phyloP scores from a whole-genome alignment of 2,113 vertebrate species.

The Philantomba maxwellii region DNA sequence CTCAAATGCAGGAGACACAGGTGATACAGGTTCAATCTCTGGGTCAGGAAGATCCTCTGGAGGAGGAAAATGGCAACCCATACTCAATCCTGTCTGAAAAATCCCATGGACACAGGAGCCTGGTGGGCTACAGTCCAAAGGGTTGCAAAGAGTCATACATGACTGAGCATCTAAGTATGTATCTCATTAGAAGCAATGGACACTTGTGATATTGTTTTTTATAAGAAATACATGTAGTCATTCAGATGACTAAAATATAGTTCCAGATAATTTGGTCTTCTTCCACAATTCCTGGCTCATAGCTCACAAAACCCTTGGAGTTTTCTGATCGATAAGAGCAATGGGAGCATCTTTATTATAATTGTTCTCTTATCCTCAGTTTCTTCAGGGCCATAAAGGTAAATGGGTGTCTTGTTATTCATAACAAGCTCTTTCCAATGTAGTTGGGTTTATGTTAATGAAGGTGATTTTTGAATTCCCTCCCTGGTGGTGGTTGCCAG shows the following conservation, averaged over 20 bases:
- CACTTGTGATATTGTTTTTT: neutral
- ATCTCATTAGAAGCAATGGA: neutral
- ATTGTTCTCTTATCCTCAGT: neutral
- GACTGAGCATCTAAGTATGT: neutral
- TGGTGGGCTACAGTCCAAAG: neutral
- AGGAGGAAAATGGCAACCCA: neutral
- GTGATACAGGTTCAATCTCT: neutral
- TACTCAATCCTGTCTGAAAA: neutral
- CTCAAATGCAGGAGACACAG: neutral
- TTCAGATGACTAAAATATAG: neutral
- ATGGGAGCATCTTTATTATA: neutral
- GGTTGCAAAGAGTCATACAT: neutral
- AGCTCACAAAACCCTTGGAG: neutral
- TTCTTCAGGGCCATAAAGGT: neutral
- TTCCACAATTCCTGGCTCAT: neutral
- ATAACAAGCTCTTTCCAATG: neutral
- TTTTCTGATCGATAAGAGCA: neutral
- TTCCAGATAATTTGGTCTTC: neutral
- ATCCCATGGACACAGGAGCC: neutral
- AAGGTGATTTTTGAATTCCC: neutral
- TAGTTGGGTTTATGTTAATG: neutral
- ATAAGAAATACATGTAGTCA: neutral
- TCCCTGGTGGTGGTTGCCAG: neutral
- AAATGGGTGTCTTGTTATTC: neutral
- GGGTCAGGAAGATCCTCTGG: neutral